Conservation (phyloP, 2,113 vertebrate species). For the Danionella cerebrum region DNA sequence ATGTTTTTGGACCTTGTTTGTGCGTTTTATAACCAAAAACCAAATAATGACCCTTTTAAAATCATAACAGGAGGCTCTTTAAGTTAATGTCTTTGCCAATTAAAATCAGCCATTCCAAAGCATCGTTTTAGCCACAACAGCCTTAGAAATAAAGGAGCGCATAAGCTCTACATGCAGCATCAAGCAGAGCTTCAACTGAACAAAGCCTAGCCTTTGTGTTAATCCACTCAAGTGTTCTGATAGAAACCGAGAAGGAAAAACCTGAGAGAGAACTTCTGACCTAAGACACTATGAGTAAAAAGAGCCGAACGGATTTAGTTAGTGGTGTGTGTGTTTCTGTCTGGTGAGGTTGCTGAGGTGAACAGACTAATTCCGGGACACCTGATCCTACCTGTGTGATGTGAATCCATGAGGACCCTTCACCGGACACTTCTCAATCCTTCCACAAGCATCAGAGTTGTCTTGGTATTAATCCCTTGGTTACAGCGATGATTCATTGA, state of each 20-base stretch:
- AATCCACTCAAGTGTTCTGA: constrained; percentile 35
- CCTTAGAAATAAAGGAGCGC: no score
- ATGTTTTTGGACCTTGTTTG: no score
- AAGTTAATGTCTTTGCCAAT: no score
- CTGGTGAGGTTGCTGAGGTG: background rate
- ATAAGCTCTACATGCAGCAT: background rate
- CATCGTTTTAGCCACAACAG: no score
- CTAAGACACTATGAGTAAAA: constrained; percentile 33
- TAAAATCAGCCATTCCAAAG: no score
- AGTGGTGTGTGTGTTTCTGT: constrained; percentile 22
- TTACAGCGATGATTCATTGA: no score
- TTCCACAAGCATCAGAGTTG: no score
- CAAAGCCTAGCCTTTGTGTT: constrained; percentile 31
- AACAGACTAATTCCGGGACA: background rate
- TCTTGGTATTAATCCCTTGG: no score
- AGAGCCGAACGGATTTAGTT: constrained; percentile 35
- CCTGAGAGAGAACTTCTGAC: constrained; percentile 39
- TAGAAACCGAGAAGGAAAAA: constrained; percentile 38
- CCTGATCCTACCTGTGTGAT: constrained; percentile 10
- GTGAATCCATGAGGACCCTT: background rate
- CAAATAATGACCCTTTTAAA: no score
- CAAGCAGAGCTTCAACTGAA: background rate
- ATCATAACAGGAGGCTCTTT: no score
- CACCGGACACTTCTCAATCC: constrained; percentile 22
- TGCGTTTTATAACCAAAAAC: no score